A percentile compares a stretch with the other conserved stretches of the same genome.
Evolutionary conservation across 2,797 vertebrate genomes (phyloP).

Genomic region (Threskiornis aethiopicus): DNA sequence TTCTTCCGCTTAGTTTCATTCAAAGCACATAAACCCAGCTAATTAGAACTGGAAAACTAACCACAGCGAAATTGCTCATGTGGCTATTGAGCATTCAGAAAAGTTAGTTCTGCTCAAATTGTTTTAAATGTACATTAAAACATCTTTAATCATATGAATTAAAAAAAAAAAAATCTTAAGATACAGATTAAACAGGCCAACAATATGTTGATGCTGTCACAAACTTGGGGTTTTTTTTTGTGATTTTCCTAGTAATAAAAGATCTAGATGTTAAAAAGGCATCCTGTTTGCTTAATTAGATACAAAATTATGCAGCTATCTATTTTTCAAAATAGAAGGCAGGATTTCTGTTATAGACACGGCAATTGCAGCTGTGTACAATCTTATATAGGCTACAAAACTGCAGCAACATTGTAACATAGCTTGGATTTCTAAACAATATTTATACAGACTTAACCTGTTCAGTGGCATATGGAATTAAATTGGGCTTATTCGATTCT

Average conservation of each 20-base stretch:
- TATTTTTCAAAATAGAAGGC: neutral
- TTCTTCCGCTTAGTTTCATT: neutral
- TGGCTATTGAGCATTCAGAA: neutral
- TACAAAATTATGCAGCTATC: neutral
- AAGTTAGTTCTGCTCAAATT: neutral
- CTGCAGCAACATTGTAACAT: neutral
- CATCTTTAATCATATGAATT: neutral
- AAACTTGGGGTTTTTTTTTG: neutral
- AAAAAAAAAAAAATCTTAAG: neutral
- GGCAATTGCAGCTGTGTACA: neutral
- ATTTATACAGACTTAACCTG: neutral
- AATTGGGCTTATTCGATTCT: neutral
- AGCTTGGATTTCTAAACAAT: neutral
- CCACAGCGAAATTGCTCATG: neutral
- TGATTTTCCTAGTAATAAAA: neutral
- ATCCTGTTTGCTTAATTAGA: neutral
- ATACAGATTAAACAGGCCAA: neutral
- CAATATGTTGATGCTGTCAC: neutral
- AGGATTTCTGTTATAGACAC: neutral
- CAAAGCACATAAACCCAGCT: conserved; percentile 5
- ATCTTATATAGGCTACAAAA: neutral
- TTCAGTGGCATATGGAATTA: neutral
- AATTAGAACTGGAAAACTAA: conserved; percentile 21
- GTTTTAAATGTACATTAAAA: neutral
- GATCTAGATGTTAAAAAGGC: neutral